A percentile compares a stretch with the other conserved stretches of the same genome.
These are phyloP conservation scores for Panopea generosa DNA, from an alignment of 2,888 invertebrate species.

Conservation along the genomic window DNA sequence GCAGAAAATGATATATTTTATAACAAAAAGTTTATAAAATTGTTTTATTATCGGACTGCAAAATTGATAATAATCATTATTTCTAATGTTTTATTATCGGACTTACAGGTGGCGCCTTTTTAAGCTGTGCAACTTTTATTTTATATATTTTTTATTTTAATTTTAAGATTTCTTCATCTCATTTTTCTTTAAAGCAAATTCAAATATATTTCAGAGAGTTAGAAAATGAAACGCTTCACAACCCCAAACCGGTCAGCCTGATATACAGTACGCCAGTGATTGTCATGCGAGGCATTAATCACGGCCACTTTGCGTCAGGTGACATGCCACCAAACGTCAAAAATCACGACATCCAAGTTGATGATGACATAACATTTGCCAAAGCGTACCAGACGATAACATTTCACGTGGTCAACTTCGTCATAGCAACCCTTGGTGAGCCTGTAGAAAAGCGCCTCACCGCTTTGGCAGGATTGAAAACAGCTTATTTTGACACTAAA, in stretches of 20 bases:
- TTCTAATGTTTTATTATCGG: too few relatives aligned
- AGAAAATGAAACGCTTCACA: conserved; percentile 35
- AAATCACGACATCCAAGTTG: conserved; percentile 62
- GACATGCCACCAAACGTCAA: conserved; percentile 68
- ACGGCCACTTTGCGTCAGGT: conserved; percentile 74
- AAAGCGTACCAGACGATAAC: conserved; percentile 66
- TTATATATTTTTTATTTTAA: too few relatives aligned
- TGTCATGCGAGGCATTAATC: conserved; percentile 69
- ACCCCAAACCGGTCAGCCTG: conserved; percentile 23
- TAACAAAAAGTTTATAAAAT: too few relatives aligned
- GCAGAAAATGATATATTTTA: too few relatives aligned
- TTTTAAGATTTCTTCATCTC: too few relatives aligned
- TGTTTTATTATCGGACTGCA: too few relatives aligned
- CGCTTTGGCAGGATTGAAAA: conserved; percentile 32
- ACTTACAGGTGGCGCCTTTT: too few relatives aligned
- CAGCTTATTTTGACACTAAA: conserved; percentile 34
- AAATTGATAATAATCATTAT: too few relatives aligned
- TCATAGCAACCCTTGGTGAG: conserved; percentile 48
- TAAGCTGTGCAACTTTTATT: too few relatives aligned
- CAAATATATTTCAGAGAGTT: conserved; percentile 41
- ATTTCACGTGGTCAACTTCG: conserved; percentile 61
- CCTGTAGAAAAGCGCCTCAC: conserved; percentile 29
- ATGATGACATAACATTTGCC: conserved; percentile 61
- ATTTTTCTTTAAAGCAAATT: too few relatives aligned
- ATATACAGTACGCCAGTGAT: conserved; percentile 69